Percentiles rank a stretch among this genome's conserved stretches.
phyloP scores from a whole-genome alignment of 2,797 vertebrate species.

The Microctenopoma lineatum region DNA sequence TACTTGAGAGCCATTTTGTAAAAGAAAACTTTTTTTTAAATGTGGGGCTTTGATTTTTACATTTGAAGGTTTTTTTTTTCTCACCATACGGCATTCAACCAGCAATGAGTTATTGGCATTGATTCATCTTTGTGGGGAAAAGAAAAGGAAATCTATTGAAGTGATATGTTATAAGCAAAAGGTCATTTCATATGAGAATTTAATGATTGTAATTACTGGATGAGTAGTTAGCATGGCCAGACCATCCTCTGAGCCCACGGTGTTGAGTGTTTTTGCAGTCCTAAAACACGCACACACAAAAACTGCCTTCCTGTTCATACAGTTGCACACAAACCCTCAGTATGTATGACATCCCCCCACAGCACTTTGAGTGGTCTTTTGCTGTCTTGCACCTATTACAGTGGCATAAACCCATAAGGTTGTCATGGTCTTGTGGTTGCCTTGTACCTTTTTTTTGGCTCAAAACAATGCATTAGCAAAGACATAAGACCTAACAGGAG shows the following conservation, averaged over 20 bases:
- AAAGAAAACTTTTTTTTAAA: conserved; percentile 66
- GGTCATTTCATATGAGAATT: conserved; percentile 55
- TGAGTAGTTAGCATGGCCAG: conserved; percentile 41
- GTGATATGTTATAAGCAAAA: conserved; percentile 59
- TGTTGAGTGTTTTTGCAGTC: conserved; percentile 53
- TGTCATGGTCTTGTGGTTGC: conserved; percentile 31
- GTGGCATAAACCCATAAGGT: conserved; percentile 41
- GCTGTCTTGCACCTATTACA: conserved; percentile 59
- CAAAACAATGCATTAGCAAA: conserved; percentile 53
- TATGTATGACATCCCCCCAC: conserved; percentile 51
- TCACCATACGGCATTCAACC: conserved; percentile 66
- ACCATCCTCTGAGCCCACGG: conserved; percentile 42
- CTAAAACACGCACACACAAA: conserved; percentile 45
- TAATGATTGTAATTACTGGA: conserved; percentile 57
- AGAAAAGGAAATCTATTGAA: conserved; percentile 42
- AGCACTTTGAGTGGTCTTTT: conserved; percentile 71
- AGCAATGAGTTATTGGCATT: conserved; percentile 63
- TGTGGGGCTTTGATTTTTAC: conserved; percentile 80
- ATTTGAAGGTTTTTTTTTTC: conserved; percentile 48
- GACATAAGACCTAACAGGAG: conserved; percentile 42
- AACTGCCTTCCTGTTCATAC: conserved; percentile 72
- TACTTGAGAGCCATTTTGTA: conserved; percentile 82
- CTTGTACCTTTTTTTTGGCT: conserved; percentile 31
- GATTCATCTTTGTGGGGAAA: conserved; percentile 36
- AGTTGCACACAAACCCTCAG: conserved; percentile 67